Conservation (phyloP, 92 coral and sea anemone species). For the Epizoanthus fatuus region DNA sequence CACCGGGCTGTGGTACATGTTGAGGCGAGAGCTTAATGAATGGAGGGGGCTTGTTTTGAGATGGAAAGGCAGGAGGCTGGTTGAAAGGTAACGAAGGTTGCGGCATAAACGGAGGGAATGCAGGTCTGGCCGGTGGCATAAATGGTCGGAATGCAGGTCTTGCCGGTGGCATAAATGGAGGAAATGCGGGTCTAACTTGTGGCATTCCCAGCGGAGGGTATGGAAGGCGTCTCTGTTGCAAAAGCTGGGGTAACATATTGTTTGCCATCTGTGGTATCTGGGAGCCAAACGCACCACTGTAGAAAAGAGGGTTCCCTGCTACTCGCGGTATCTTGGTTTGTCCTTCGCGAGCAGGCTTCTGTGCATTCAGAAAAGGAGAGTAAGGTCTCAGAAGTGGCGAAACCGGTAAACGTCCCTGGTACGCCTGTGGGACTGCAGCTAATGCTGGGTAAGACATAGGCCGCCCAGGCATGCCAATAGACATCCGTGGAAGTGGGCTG, state of each 20-base stretch:
- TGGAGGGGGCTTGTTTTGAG: conserved; percentile 30
- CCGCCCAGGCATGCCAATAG: conserved; percentile 3
- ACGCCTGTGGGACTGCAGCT: not conserved
- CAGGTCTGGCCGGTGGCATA: not conserved
- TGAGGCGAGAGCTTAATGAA: conserved; percentile 26
- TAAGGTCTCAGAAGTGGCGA: not conserved
- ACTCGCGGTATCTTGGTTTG: not conserved
- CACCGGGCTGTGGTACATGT: not conserved
- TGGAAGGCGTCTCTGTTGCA: conserved; percentile 19
- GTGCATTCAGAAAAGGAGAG: not conserved
- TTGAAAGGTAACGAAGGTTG: conserved; percentile 5
- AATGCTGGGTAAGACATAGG: conserved; percentile 9
- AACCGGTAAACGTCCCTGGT: not conserved
- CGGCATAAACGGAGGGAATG: not conserved
- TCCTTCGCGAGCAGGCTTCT: conserved; percentile 5
- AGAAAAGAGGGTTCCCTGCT: conserved; percentile 37
- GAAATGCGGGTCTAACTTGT: conserved; percentile 12
- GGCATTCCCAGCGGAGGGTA: conserved; percentile 17
- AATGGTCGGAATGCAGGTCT: not conserved
- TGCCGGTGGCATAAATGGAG: not conserved
- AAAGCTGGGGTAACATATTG: conserved; percentile 14
- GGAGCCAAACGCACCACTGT: conserved; percentile 20
- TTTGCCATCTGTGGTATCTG: not conserved
- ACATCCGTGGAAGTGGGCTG: not conserved
- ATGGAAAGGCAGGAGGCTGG: not conserved